Percentiles rank a stretch among this genome's conserved stretches.
Evolutionary conservation across 2,113 vertebrate species (phyloP).

Genomic region (Trachemys scripta): DNA sequence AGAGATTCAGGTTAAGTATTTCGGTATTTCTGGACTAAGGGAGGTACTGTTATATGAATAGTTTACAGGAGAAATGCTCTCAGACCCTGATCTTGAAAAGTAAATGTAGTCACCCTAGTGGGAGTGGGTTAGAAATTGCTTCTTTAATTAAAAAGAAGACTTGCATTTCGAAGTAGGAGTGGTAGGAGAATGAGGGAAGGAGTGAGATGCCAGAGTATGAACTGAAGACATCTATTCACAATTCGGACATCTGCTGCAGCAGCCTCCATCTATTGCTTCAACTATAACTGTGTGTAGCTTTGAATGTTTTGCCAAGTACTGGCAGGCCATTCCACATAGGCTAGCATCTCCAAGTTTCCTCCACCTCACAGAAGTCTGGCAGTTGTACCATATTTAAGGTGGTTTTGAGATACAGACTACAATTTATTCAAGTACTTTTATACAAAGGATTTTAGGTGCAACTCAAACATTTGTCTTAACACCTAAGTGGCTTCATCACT

Average conservation of each 20-base stretch:
- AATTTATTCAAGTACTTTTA: not conserved
- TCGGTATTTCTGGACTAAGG: not conserved
- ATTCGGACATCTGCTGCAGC: conserved; percentile 11
- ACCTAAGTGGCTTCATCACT: not conserved
- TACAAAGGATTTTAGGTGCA: not conserved
- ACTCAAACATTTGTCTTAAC: not conserved
- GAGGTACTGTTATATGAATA: not conserved
- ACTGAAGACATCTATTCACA: conserved; percentile 24
- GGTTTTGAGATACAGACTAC: not conserved
- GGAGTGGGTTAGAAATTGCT: not conserved
- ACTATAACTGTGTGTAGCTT: not conserved
- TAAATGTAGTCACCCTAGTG: not conserved
- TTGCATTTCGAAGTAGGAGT: not conserved
- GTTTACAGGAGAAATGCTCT: accelerated
- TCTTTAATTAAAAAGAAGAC: not conserved
- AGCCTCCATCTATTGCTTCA: not conserved
- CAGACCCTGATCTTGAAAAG: not conserved
- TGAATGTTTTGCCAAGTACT: not conserved
- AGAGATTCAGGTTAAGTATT: not conserved
- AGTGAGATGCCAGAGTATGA: not conserved
- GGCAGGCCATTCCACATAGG: not conserved
- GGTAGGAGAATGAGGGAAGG: not conserved
- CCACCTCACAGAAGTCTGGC: not conserved
- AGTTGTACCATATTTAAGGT: not conserved
- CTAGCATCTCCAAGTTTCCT: not conserved